These are phyloP conservation scores for Drosophila prostipennis DNA, from an alignment of 2,888 invertebrate species.

Conservation along the genomic window DNA sequence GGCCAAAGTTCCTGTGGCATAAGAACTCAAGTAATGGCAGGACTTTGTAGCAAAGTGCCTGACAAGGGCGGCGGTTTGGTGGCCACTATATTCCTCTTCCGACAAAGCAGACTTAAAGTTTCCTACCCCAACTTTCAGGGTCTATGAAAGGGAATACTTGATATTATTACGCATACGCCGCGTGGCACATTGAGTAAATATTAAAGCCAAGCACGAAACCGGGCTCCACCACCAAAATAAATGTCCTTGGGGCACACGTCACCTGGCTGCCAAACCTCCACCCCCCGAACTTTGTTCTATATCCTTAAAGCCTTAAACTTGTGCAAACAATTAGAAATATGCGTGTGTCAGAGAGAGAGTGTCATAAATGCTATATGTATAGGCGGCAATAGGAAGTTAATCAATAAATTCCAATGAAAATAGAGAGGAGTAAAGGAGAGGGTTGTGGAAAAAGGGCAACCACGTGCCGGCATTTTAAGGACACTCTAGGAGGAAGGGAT, in stretches of 20 bases:
- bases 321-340: conserved; percentile 30
- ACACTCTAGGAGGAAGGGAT: not conserved
- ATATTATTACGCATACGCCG: conserved; percentile 38
- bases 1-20: conserved; percentile 16
- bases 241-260: conserved; percentile 35
- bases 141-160: conserved; percentile 33
- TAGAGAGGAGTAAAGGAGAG: conserved; percentile 4
- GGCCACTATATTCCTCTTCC: not conserved
- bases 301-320: conserved; percentile 31
- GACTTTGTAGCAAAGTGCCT: not conserved
- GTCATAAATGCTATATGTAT: conserved; percentile 1
- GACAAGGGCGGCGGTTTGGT: no score
- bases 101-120: conserved; percentile 12
- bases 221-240: conserved; percentile 20
- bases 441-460: conserved; percentile 32
- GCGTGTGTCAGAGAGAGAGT: conserved; percentile 10
- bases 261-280: not conserved
- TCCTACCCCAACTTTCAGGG: not conserved
- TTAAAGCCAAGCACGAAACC: conserved; percentile 25
- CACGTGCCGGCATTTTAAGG: conserved; percentile 63
- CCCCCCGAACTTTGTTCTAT: not conserved
- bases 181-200: conserved; percentile 29
- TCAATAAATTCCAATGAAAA: conserved; percentile 62
- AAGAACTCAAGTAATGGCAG: conserved; percentile 23
- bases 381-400: conserved; percentile 45